Percentiles rank a stretch among this genome's conserved stretches.
Evolutionary conservation across 2,113 vertebrate genomes (phyloP).

Genomic region (Vireo altiloquus): DNA sequence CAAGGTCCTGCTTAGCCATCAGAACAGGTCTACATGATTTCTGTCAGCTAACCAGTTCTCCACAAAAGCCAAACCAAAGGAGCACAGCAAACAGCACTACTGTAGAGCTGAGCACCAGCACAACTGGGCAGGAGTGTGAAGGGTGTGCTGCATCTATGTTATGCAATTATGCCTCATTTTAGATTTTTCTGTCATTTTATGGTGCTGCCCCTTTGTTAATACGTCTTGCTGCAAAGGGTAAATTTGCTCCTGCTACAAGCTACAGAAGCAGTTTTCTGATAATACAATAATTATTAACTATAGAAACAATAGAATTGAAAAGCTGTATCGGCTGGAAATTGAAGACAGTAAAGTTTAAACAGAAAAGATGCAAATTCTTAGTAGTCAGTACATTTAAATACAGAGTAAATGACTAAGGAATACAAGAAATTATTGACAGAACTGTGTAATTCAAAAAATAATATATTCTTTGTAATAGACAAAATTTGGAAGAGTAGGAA

Average conservation of each 20-base stretch:
- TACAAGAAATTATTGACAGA: background rate
- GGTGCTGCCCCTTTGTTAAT: background rate
- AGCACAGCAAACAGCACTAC: fast-evolving
- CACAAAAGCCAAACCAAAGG: too few species aligned
- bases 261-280: background rate
- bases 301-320: background rate
- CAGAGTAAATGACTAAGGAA: background rate
- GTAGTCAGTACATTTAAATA: background rate
- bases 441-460: background rate
- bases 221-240: background rate
- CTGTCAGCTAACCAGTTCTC: too few species aligned
- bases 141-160: fast-evolving
- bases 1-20: too few species aligned
- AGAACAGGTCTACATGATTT: too few species aligned
- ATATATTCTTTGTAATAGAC: background rate
- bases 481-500: background rate
- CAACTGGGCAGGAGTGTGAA: background rate
- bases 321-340: background rate
- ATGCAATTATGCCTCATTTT: background rate
- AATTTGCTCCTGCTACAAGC: background rate
- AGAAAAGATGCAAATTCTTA: background rate
- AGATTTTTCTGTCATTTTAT: background rate
- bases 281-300: background rate
- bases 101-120: background rate
- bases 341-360: background rate